These are phyloP conservation scores for Furnarius figulus DNA, from an alignment of 2,113 vertebrate genomes.

Conservation along the genomic window DNA sequence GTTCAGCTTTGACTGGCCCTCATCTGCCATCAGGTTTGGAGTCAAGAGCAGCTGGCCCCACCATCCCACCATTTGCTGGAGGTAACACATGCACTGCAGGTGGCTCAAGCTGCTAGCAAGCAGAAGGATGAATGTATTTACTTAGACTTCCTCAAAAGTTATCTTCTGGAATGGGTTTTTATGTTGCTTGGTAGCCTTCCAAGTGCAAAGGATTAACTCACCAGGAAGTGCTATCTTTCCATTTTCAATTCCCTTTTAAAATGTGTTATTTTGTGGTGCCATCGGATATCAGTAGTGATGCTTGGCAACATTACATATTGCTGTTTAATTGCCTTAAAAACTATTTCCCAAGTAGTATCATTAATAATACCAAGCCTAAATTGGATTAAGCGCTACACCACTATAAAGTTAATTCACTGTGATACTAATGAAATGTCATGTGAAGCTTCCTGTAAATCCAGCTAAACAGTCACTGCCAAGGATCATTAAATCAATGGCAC, in stretches of 20 bases:
- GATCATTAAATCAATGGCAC: slow-evolving; percentile 66
- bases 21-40: neutral
- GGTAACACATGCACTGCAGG: neutral
- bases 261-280: slow-evolving; percentile 51
- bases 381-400: slow-evolving; percentile 69
- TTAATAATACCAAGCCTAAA: slow-evolving; percentile 71
- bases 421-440: slow-evolving; percentile 73
- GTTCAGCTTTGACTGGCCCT: neutral
- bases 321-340: slow-evolving; percentile 75
- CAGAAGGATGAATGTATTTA: slow-evolving; percentile 31
- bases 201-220: slow-evolving; percentile 58
- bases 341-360: slow-evolving; percentile 63
- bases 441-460: slow-evolving; percentile 72
- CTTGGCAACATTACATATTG: slow-evolving; percentile 62
- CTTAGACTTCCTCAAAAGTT: slow-evolving; percentile 13
- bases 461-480: slow-evolving; percentile 65
- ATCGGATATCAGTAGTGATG: slow-evolving; percentile 47
- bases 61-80: neutral
- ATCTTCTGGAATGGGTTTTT: slow-evolving; percentile 26
- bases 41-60: neutral
- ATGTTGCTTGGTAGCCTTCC: slow-evolving; percentile 56
- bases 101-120: neutral
- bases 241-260: slow-evolving; percentile 33
- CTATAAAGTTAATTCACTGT: slow-evolving; percentile 76
- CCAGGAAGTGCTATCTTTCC: slow-evolving; percentile 48